Conservation (phyloP, 2,113 vertebrate genomes). For the human region GRCh38 chr2:129567001-129567500, state of each 20-base stretch:
- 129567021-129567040: background rate
- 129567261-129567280: background rate
- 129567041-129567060: background rate
- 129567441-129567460: background rate
- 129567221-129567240: background rate
- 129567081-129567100: background rate
- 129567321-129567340: background rate
- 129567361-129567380: background rate
- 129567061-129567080: background rate
- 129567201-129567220: background rate
- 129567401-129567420: background rate
- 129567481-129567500: background rate
- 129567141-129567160: background rate
- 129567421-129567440: background rate
- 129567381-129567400: background rate
- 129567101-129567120: too few species aligned
- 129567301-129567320: background rate
- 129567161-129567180: background rate
- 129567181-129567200: background rate
- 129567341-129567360: background rate
- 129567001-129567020: background rate
- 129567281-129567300: background rate
- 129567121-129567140: background rate
- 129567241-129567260: background rate
- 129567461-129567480: background rate